A percentile compares a stretch with the other conserved stretches of the same genome.
These are phyloP conservation scores for Amia ocellicauda DNA, from an alignment of 2,113 vertebrate species.

Conservation along the genomic window DNA sequence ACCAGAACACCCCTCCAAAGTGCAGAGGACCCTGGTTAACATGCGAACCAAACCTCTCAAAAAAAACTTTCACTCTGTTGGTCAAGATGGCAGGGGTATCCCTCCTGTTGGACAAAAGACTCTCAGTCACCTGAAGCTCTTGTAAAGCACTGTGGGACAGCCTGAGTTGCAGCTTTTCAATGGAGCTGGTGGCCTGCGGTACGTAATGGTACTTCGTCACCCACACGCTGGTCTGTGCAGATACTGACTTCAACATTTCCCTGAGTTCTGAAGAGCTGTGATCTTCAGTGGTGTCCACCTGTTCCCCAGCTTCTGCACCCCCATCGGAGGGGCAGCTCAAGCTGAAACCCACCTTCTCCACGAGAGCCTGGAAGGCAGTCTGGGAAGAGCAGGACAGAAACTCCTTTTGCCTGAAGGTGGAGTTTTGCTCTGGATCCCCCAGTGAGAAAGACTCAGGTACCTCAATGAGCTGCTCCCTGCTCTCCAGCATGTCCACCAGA, in stretches of 20 bases:
- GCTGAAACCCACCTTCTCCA: neutral
- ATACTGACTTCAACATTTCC: neutral
- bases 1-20: neutral
- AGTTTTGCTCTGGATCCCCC: neutral
- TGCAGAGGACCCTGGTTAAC: constrained; percentile 1
- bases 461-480: constrained; percentile 40
- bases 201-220: neutral
- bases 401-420: neutral
- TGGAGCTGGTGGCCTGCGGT: neutral
- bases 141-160: neutral
- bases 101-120: neutral
- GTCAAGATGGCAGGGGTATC: neutral
- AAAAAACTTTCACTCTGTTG: neutral
- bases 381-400: neutral
- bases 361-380: neutral
- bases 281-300: neutral
- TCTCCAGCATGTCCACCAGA: constrained; percentile 11
- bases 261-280: neutral
- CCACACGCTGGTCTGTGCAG: neutral
- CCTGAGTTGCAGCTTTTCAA: neutral
- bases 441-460: constrained; percentile 36
- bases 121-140: neutral
- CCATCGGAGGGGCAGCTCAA: neutral
- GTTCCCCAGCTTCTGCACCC: neutral
- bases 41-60: neutral